Percentiles rank a stretch among this genome's conserved stretches.
phyloP scores from a whole-genome alignment of 2,797 vertebrate species.

The Hemitrygon akajei region DNA sequence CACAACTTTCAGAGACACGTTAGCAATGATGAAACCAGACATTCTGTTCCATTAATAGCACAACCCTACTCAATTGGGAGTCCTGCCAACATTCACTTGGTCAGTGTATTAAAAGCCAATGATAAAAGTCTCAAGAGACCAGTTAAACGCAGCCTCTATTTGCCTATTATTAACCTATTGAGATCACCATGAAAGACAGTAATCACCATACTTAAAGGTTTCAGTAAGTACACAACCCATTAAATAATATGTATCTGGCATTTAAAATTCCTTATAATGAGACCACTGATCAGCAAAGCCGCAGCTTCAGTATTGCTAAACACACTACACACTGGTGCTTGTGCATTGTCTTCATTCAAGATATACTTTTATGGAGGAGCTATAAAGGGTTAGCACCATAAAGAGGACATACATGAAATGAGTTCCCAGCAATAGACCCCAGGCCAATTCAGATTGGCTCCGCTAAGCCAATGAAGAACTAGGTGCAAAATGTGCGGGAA shows the following conservation, averaged over 20 bases:
- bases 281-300: background rate
- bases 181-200: no score
- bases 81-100: background rate
- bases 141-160: background rate
- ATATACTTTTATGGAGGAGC: no score
- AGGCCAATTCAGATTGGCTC: no score
- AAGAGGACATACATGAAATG: no score
- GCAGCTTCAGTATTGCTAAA: no score
- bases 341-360: no score
- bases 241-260: background rate
- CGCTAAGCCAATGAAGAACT: no score
- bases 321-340: no score
- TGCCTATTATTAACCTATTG: background rate
- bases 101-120: background rate
- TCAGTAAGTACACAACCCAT: background rate
- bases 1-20: background rate
- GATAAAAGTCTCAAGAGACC: background rate
- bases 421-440: no score
- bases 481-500: no score
- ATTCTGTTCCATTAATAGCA: constrained; percentile 1
- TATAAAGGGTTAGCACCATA: no score
- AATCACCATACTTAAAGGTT: background rate
- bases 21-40: background rate
- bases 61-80: background rate
- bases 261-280: background rate